These are phyloP conservation scores for Saxidomus purpurata DNA, from an alignment of 1,140 invertebrate species.

Conservation along the genomic window DNA sequence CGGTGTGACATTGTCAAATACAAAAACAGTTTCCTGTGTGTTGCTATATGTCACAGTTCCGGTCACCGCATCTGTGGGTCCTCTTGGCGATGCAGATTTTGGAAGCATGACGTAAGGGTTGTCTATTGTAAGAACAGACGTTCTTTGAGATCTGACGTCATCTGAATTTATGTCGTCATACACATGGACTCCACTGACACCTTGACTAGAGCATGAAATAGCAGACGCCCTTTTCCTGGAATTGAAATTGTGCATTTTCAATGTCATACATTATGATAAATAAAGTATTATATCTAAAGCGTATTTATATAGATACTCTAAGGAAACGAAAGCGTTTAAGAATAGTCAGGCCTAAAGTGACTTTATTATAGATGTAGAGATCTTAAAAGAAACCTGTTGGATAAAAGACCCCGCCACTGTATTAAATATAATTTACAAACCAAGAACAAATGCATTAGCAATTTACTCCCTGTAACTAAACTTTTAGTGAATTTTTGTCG, in stretches of 20 bases:
- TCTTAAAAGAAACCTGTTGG: too few species aligned
- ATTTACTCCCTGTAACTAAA: too few species aligned
- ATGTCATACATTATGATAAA: too few species aligned
- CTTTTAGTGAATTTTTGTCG: too few species aligned
- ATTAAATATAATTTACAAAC: too few species aligned
- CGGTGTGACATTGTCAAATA: background rate
- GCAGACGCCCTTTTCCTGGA: background rate
- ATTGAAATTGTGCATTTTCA: background rate
- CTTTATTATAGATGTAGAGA: too few species aligned
- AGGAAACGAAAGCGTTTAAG: too few species aligned
- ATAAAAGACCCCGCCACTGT: too few species aligned
- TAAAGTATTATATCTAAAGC: too few species aligned
- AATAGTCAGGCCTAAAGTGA: too few species aligned
- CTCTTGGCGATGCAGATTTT: constrained; percentile 1
- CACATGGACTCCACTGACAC: constrained; percentile 9
- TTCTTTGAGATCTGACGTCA: background rate
- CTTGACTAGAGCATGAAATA: background rate
- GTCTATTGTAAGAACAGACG: constrained; percentile 21
- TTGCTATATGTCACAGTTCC: background rate
- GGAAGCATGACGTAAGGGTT: constrained; percentile 31
- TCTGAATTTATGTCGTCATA: constrained; percentile 21
- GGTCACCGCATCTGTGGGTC: background rate
- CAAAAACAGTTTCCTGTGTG: background rate
- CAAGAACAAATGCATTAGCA: too few species aligned
- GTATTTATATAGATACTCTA: too few species aligned